phyloP scores from a whole-genome alignment of 2,888 invertebrate species.

The Tetranychus piercei region DNA sequence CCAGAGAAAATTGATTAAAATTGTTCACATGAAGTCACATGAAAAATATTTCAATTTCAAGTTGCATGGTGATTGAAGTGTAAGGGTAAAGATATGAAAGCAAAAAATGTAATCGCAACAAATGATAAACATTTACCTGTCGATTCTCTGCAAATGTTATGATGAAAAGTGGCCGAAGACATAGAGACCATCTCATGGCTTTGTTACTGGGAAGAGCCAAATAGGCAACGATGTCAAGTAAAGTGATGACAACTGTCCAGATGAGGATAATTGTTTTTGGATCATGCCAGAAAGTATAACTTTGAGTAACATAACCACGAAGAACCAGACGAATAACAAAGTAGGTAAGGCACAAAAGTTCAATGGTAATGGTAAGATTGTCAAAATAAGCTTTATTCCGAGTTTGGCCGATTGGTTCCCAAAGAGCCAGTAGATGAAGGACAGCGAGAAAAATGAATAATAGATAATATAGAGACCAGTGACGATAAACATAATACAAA shows the following conservation, averaged over 20 bases:
- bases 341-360: slow-evolving; percentile 31
- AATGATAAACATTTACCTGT: slow-evolving; percentile 27
- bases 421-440: slow-evolving; percentile 31
- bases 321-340: slow-evolving; percentile 32
- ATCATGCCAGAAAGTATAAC: slow-evolving; percentile 32
- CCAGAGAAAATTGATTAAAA: no score
- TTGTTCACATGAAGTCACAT: no score
- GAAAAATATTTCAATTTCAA: no score
- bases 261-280: slow-evolving; percentile 33
- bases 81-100: no score
- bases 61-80: no score
- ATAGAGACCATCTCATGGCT: slow-evolving; percentile 33
- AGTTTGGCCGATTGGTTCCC: slow-evolving; percentile 33
- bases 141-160: slow-evolving; percentile 32
- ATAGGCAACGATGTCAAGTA: slow-evolving; percentile 23
- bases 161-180: slow-evolving; percentile 34
- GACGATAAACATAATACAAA: slow-evolving; percentile 32
- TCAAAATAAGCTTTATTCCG: slow-evolving; percentile 32
- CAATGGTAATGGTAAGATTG: slow-evolving; percentile 32
- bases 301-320: slow-evolving; percentile 30
- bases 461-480: slow-evolving; percentile 30
- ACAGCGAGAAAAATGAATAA: slow-evolving; percentile 31
- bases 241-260: slow-evolving; percentile 31
- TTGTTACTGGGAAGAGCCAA: slow-evolving; percentile 20
- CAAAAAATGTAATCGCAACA: no score